Evolutionary conservation across 2,113 vertebrate species (phyloP).

Genomic region (Trochalopteron elliotii): DNA sequence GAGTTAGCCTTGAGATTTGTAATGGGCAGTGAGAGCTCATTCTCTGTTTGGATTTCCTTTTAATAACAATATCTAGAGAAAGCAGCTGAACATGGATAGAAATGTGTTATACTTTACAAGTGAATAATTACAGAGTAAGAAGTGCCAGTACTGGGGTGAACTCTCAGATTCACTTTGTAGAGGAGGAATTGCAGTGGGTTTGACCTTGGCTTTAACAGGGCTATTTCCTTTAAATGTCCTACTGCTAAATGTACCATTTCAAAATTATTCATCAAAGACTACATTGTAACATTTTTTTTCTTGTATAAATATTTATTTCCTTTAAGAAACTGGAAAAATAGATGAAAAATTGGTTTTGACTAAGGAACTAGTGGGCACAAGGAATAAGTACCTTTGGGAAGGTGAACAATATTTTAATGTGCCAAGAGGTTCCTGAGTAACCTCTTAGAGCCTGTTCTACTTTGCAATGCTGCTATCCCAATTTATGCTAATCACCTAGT

Average conservation of each 20-base stretch:
- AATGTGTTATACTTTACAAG: not conserved
- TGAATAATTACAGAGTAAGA: not conserved
- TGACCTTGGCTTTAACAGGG: not conserved
- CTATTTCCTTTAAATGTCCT: not conserved
- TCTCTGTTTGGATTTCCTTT: not conserved
- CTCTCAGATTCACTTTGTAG: not conserved
- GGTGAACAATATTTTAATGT: rapidly evolving
- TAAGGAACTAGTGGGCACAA: not conserved
- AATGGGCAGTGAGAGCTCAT: not conserved
- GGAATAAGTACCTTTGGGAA: not conserved
- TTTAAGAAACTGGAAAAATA: not conserved
- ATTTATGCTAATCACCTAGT: not conserved
- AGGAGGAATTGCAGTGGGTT: not conserved
- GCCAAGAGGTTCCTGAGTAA: not conserved
- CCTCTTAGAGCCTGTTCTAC: not conserved
- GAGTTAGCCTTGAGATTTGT: not conserved
- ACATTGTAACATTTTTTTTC: not conserved
- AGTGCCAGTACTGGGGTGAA: not conserved
- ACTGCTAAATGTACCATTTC: not conserved
- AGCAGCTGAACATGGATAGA: not conserved
- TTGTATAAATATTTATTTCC: not conserved
- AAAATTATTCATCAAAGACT: not conserved
- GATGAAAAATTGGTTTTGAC: not conserved
- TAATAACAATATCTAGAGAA: not conserved
- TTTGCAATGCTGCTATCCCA: not conserved